phyloP scores from a whole-genome alignment of 1,140 invertebrate species.

The Pseudachorutes palmiensis region DNA sequence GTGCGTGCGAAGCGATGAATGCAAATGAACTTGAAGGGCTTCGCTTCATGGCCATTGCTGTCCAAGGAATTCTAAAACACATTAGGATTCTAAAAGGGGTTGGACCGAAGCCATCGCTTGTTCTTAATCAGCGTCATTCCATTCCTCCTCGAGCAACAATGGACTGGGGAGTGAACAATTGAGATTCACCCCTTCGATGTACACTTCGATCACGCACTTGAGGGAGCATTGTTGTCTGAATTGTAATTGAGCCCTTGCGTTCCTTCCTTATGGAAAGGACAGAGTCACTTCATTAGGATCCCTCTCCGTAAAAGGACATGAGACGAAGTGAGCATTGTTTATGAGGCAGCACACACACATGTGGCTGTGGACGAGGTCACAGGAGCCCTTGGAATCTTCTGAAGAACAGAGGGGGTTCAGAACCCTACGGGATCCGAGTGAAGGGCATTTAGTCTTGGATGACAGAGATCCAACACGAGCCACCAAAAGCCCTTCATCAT shows the following conservation, averaged over 20 bases:
- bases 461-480: conserved; percentile 9
- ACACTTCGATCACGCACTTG: neutral
- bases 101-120: too few relatives aligned
- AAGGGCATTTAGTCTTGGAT: conserved; percentile 8
- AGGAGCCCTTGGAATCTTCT: neutral
- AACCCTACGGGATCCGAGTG: neutral
- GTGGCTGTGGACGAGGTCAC: too few relatives aligned
- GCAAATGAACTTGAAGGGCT: too few relatives aligned
- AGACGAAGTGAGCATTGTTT: neutral
- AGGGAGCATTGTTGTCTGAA: neutral
- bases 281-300: neutral
- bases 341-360: neutral
- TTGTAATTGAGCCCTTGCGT: neutral
- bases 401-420: neutral
- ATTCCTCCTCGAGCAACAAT: too few relatives aligned
- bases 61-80: too few relatives aligned
- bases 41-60: too few relatives aligned
- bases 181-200: neutral
- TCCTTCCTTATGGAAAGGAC: neutral
- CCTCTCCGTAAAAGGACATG: neutral
- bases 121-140: too few relatives aligned
- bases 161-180: too few relatives aligned
- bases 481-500: conserved; percentile 10
- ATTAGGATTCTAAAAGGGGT: too few relatives aligned
- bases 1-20: too few relatives aligned